phyloP scores from a whole-genome alignment of 2,888 invertebrate species.

The Crocallis elinguaria region DNA sequence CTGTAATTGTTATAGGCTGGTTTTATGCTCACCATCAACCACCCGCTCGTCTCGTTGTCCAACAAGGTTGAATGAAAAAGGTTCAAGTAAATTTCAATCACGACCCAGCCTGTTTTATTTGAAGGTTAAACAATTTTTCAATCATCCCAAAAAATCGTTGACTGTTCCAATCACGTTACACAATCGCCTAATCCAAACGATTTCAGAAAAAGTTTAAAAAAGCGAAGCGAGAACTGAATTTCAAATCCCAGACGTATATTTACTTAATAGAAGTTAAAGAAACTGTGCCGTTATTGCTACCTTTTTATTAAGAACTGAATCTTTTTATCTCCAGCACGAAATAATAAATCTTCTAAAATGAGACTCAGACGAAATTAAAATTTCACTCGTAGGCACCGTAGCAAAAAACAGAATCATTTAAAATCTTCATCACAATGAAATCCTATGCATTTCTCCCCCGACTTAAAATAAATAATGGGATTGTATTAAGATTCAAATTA shows the following conservation, averaged over 20 bases:
- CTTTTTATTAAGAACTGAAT: constrained; percentile 32
- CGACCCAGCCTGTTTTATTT: too few relatives aligned
- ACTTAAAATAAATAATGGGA: constrained; percentile 77
- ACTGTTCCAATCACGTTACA: constrained; percentile 2
- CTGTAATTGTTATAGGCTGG: too few relatives aligned
- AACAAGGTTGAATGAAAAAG: too few relatives aligned
- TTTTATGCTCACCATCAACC: too few relatives aligned
- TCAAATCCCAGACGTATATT: constrained; percentile 18
- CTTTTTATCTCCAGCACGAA: constrained; percentile 24
- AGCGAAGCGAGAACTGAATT: constrained; percentile 20
- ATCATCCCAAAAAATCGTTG: neutral
- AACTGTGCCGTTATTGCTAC: constrained; percentile 19
- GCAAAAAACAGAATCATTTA: constrained; percentile 46
- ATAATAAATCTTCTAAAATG: constrained; percentile 39
- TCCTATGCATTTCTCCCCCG: constrained; percentile 64
- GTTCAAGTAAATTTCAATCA: too few relatives aligned
- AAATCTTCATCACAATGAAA: constrained; percentile 58
- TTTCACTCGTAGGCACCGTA: constrained; percentile 51
- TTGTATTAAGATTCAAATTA: constrained; percentile 78
- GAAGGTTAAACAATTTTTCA: too few relatives aligned
- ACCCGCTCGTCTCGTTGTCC: too few relatives aligned
- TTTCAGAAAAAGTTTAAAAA: constrained; percentile 5
- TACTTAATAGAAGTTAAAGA: constrained; percentile 24
- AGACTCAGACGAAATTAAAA: constrained; percentile 48
- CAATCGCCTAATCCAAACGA: constrained; percentile 1